Percentiles rank a stretch among this genome's conserved stretches.
These are phyloP conservation scores for Eublepharis macularius DNA, from an alignment of 2,113 vertebrate genomes.

Conservation along the genomic window DNA sequence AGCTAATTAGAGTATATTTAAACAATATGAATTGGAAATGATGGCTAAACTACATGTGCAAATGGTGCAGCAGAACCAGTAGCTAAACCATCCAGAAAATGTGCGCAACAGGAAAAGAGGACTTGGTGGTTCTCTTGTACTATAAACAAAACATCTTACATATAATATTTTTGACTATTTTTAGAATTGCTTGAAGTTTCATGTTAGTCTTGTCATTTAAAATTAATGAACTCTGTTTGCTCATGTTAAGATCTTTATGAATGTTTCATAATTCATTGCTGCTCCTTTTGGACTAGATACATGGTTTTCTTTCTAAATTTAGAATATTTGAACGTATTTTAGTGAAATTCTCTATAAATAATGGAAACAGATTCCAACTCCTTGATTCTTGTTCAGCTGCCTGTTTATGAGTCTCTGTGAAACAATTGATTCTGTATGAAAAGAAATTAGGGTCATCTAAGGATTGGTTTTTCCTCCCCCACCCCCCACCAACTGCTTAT, in stretches of 20 bases:
- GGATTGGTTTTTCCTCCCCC: constrained; percentile 20
- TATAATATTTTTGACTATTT: constrained; percentile 51
- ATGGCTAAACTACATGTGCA: constrained; percentile 12
- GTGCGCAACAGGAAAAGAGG: constrained; percentile 36
- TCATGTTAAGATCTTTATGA: constrained; percentile 37
- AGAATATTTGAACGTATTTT: constrained; percentile 40
- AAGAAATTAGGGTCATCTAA: constrained; percentile 45
- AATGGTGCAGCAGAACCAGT: constrained; percentile 12
- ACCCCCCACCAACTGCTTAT: constrained; percentile 37
- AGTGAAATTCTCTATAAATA: not conserved
- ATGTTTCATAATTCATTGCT: constrained; percentile 41
- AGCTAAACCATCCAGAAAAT: constrained; percentile 16
- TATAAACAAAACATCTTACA: constrained; percentile 39
- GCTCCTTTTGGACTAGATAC: constrained; percentile 42
- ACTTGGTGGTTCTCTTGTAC: constrained; percentile 23
- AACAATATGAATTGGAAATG: constrained; percentile 22
- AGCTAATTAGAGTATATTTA: constrained; percentile 44
- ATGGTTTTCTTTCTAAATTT: not conserved
- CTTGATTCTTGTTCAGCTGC: constrained; percentile 18
- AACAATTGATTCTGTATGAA: constrained; percentile 34
- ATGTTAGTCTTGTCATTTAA: constrained; percentile 43
- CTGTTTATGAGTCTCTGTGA: constrained; percentile 47
- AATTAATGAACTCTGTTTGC: constrained; percentile 43
- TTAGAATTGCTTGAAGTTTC: constrained; percentile 42
- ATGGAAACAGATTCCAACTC: constrained; percentile 33